These are phyloP conservation scores for Natrix natrix DNA, from an alignment of 2,797 vertebrate species.

Conservation along the genomic window DNA sequence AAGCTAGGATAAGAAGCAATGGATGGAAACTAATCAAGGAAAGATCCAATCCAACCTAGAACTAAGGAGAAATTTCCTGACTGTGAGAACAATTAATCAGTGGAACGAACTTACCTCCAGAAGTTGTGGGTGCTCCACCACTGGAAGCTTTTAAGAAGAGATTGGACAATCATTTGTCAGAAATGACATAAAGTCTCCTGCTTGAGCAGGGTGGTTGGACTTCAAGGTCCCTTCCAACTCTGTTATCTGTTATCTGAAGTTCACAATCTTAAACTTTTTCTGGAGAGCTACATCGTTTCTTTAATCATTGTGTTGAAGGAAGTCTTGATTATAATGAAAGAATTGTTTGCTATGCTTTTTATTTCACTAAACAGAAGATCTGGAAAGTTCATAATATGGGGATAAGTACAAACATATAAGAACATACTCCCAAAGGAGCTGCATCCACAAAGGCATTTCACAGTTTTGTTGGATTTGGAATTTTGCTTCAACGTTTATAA, in stretches of 20 bases:
- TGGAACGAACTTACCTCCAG: not conserved
- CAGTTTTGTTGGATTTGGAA: not conserved
- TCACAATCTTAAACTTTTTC: constrained; percentile 19
- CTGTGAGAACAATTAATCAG: not conserved
- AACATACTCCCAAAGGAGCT: not conserved
- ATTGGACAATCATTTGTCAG: not conserved
- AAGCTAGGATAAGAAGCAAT: not conserved
- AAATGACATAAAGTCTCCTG: not conserved
- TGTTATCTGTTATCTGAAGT: constrained; percentile 21
- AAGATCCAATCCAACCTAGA: not conserved
- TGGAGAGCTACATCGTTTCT: constrained; percentile 24
- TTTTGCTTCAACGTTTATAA: not conserved
- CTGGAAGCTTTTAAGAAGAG: not conserved
- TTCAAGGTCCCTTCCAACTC: not conserved
- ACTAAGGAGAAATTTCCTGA: not conserved
- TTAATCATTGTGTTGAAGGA: constrained; percentile 13
- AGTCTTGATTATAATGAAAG: constrained; percentile 6
- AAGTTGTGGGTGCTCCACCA: not conserved
- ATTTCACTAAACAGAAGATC: not conserved
- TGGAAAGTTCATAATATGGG: not conserved
- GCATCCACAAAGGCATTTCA: not conserved
- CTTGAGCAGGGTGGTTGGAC: not conserved
- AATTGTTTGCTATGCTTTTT: constrained; percentile 25
- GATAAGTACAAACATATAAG: no score
- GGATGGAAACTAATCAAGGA: not conserved